Percentiles rank a stretch among this genome's conserved stretches.
Evolutionary conservation across 2,888 invertebrate species (phyloP).

Genomic region (Resseliella maxima): DNA sequence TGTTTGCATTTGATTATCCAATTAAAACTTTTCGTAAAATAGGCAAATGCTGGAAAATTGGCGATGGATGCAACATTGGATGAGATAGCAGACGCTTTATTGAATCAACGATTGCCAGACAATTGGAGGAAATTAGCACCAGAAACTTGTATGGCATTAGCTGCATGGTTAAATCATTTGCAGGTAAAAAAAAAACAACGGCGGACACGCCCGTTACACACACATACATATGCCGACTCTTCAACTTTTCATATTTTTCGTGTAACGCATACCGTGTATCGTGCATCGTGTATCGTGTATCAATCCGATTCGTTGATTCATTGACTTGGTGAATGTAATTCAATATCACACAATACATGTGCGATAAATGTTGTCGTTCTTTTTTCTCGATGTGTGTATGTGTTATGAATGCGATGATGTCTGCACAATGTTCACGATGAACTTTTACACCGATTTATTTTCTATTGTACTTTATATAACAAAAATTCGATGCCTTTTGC

Average conservation of each 20-base stretch:
- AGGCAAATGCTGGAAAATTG: slow-evolving; percentile 90
- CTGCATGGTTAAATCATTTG: slow-evolving; percentile 91
- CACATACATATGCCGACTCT: background rate
- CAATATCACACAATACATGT: background rate
- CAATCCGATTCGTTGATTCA: background rate
- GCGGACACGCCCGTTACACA: no score
- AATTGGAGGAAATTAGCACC: slow-evolving; percentile 87
- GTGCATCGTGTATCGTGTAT: background rate
- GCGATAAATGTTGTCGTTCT: background rate
- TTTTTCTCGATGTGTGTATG: background rate
- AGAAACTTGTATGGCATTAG: slow-evolving; percentile 85
- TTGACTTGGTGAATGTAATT: background rate
- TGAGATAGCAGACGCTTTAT: slow-evolving; percentile 83
- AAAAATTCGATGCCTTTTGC: no score
- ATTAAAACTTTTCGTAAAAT: slow-evolving; percentile 57
- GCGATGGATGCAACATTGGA: slow-evolving; percentile 90
- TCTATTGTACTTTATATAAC: no score
- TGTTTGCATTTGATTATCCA: slow-evolving; percentile 17
- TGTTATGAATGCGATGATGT: slow-evolving; percentile 8
- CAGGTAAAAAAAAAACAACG: no score
- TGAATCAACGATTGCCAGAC: slow-evolving; percentile 84
- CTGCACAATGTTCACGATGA: slow-evolving; percentile 10
- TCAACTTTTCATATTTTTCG: background rate
- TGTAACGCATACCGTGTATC: background rate
- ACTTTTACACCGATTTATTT: slow-evolving; percentile 31